These are phyloP conservation scores for Tragelaphus strepsiceros DNA, from an alignment of 2,113 vertebrate genomes.

Conservation along the genomic window DNA sequence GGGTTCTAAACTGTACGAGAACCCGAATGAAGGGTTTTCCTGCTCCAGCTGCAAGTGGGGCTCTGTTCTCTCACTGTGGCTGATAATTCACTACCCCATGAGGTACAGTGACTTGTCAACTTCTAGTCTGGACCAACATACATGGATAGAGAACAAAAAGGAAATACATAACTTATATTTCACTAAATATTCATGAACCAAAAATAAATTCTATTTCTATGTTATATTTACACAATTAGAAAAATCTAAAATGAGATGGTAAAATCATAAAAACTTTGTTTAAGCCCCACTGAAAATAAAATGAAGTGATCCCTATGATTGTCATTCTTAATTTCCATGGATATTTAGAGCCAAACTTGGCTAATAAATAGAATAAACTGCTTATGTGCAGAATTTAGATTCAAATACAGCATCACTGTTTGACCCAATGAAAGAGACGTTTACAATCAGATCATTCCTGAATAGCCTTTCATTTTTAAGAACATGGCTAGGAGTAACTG, in stretches of 20 bases:
- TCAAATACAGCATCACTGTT: slow-evolving; percentile 86
- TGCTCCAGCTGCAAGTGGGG: slow-evolving; percentile 77
- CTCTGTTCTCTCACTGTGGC: slow-evolving; percentile 79
- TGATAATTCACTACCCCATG: slow-evolving; percentile 87
- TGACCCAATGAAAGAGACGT: slow-evolving; percentile 83
- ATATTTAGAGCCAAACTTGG: slow-evolving; percentile 93
- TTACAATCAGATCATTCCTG: slow-evolving; percentile 83
- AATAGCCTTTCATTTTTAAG: slow-evolving; percentile 84
- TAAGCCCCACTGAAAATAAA: slow-evolving; percentile 86
- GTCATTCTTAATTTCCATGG: slow-evolving; percentile 88
- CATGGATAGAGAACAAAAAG: slow-evolving; percentile 84
- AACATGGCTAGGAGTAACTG: slow-evolving; percentile 81
- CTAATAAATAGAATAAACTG: slow-evolving; percentile 97
- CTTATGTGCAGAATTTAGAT: slow-evolving; percentile 87
- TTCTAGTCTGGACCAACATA: slow-evolving; percentile 89
- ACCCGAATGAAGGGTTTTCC: slow-evolving; percentile 78
- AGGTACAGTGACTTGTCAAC: slow-evolving; percentile 92
- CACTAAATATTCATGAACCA: slow-evolving; percentile 93
- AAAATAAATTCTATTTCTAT: slow-evolving; percentile 98
- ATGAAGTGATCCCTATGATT: slow-evolving; percentile 86
- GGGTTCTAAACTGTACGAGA: slow-evolving; percentile 54
- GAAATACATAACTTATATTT: slow-evolving; percentile 98
- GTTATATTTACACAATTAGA: slow-evolving; percentile 98
- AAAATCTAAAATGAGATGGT: slow-evolving; percentile 93
- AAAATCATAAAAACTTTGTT: slow-evolving; percentile 89